Base-by-base conservation (phyloP, 2,888 invertebrate species). In the Caenorhabditis doughertyi region DNA sequence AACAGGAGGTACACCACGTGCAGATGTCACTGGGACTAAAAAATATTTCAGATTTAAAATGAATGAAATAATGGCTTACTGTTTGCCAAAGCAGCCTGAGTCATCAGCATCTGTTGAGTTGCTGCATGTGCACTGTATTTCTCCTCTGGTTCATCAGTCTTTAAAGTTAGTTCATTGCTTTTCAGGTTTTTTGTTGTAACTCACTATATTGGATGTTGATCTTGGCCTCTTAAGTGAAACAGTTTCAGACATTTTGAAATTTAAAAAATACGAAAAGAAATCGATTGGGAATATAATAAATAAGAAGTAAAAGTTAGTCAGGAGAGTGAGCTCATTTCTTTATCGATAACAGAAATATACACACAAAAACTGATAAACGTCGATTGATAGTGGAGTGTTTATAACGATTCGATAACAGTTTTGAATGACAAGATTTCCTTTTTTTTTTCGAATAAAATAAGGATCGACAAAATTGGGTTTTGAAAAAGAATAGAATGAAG, bases 141-240 rank as follows among this genome's bases (percentile, higher is more conserved):
- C n/a, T 76, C 76, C 2, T 76, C 76, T 3, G 76, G 76, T 23
- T 76, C 76, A n/a, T 76, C 76, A 3, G 42, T n/a, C 76, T 76
- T 39, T 11, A 13, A 39, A 39, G 16, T 39, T 2, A 39, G 16
- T 39, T 39, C 39, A 16, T 39, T 16, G 3, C n/a, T 27, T 23
- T 8, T 35, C 47, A 3, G 8, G 7, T 9, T 23, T 27, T 44
- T 51, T n/a, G 13, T 32, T 27, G 4, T 13, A 42, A 47, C 68
- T 51, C 29, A 76, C 76, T 16, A 11, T 23, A 29, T 68, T 51
- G 1, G 76, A 67, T 2, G 67, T 29, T 0, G 76, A 76, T 27
- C 60, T 49, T 9, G 67, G 67, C 44, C 76, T 35, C 29, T 76
- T 76, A 39, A 76, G 18, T 11, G 76, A 68, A 11, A 76, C 60